A percentile compares a stretch with the other conserved stretches of the same genome.
Conservation (phyloP, 2,888 invertebrate species). For the Tiphia femorata region DNA sequence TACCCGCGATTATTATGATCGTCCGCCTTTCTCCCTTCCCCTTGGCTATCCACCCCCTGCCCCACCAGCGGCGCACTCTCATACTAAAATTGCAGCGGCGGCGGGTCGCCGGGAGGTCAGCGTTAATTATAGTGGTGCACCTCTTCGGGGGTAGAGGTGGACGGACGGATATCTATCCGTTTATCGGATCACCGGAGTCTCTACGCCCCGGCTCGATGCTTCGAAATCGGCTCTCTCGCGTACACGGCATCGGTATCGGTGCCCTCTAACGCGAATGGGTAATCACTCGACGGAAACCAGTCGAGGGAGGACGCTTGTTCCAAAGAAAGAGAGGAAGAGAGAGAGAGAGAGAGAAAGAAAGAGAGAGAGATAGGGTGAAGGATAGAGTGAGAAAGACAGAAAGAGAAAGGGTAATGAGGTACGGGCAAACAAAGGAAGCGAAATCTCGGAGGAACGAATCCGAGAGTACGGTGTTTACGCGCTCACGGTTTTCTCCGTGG, state of each 20-base stretch:
- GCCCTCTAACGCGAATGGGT: too few species aligned
- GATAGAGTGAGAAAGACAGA: not conserved
- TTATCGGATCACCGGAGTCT: conserved; percentile 57
- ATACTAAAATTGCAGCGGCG: conserved; percentile 63
- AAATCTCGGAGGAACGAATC: too few species aligned
- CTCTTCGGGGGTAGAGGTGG: conserved; percentile 35
- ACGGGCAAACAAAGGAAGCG: too few species aligned
- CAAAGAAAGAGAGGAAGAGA: not conserved
- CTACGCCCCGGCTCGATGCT: too few species aligned
- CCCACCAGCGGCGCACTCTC: conserved; percentile 29
- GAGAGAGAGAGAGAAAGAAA: not conserved
- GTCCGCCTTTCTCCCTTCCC: too few species aligned
- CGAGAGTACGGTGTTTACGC: too few species aligned
- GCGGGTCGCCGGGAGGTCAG: conserved; percentile 63
- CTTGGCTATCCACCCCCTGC: too few species aligned
- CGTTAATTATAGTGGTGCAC: conserved; percentile 64
- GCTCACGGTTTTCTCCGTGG: too few species aligned
- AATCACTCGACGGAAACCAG: too few species aligned
- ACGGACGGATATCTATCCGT: conserved; percentile 63
- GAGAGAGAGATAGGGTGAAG: not conserved
- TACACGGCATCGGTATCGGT: not conserved
- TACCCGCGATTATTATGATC: conserved; percentile 63
- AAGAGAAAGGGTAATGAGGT: too few species aligned
- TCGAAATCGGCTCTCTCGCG: too few species aligned
- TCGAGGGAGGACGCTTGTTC: too few species aligned